Evolutionary conservation across 92 coral and sea anemone species (phyloP).

Genomic region (Zoanthus gigantus): DNA sequence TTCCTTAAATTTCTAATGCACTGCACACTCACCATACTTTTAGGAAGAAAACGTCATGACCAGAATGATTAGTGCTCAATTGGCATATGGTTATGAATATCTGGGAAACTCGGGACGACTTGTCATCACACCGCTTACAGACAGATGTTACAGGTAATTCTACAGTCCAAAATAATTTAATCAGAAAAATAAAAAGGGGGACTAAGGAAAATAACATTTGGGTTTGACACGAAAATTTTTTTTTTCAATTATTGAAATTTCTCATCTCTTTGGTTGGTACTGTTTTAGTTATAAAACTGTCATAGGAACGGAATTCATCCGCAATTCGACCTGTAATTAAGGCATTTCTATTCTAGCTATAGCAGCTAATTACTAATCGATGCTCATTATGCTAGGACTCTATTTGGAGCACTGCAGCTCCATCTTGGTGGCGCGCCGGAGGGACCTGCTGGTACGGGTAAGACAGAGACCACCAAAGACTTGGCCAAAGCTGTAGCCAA

Average conservation of each 20-base stretch:
- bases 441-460: slow-evolving; percentile 99
- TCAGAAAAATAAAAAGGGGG: too few species aligned
- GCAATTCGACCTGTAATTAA: too few species aligned
- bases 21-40: not conserved
- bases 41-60: slow-evolving; percentile 94
- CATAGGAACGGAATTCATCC: too few species aligned
- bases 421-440: slow-evolving; percentile 99
- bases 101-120: slow-evolving; percentile 98
- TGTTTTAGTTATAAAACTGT: too few species aligned
- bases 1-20: not conserved
- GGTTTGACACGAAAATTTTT: too few species aligned
- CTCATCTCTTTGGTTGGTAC: too few species aligned
- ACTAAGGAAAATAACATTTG: too few species aligned
- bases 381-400: slow-evolving; percentile 60
- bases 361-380: not conserved
- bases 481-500: slow-evolving; percentile 93
- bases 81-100: slow-evolving; percentile 94
- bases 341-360: too few species aligned
- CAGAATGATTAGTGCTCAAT: slow-evolving; percentile 96
- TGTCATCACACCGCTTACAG: slow-evolving; percentile 97
- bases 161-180: too few species aligned
- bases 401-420: slow-evolving; percentile 96
- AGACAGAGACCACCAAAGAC: slow-evolving; percentile 95
- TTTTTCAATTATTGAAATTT: too few species aligned
- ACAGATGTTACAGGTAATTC: slow-evolving; percentile 91